Evolutionary conservation across 2,113 vertebrate genomes (phyloP), one percentile per base, ranked within the genome.

Genomic region (Muntiacus muntjak): DNA sequence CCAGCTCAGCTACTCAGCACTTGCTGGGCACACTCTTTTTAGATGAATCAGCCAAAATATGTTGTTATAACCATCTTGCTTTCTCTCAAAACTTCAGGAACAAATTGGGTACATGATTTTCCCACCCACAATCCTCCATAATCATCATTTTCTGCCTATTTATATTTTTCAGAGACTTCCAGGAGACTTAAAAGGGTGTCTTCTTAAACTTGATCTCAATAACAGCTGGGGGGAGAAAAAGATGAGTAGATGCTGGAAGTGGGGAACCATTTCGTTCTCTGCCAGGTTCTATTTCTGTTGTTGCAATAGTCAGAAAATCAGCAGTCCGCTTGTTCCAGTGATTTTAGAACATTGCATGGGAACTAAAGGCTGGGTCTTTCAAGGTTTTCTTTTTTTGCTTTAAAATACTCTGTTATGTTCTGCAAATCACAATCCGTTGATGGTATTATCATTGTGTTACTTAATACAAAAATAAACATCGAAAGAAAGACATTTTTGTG

Each of bases 131-230:
- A 36, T 21, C 50, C 85, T 91, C 82, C 60, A 23, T 78, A 40
- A 52, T 45, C 85, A 64, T 78, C 33, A 47, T 40, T 81, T 96
- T 26, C 87, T 95, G 95, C 79, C 96, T 96, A 74, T 86, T 97
- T 88, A 95, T 94, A 89, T 91, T 96, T 97, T 82, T 94, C 19
- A 54, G 87, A 97, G 89, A 33, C 60, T 87, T 94, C 55, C 86
- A 74, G 76, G 85, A 95, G 91, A 67, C 55, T 89, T 83, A 12
- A 55, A 71, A 90, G 40, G 17, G n/a, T 45, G 7, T 16, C 36
- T 82, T 96, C 76, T 97, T 58, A 92, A 55, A 92, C 26, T 57
- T 88, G 81, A 93, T 96, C 82, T 93, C 76, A 92, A 33, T 47
- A 78, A 33, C 93, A 94, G 94, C 88, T 93, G 94, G 40, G 71